Conservation (phyloP, 2,888 invertebrate species). For the Habrosyne pyritoides region DNA sequence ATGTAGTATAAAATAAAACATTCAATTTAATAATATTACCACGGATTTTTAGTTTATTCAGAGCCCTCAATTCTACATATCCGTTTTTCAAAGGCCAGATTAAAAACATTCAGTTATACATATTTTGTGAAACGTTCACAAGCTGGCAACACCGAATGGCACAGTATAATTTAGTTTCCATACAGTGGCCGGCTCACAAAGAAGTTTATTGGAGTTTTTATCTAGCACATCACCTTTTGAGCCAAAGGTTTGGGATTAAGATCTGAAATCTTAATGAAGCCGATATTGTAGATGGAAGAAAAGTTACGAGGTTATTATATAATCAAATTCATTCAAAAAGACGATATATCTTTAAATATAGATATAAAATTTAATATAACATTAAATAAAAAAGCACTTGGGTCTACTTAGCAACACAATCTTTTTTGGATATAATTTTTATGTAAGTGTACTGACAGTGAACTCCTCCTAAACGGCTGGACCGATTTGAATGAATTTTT, state of each 20-base stretch:
- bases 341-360: too few relatives aligned
- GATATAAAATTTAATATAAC: too few relatives aligned
- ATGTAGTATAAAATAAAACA: background rate
- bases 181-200: conserved; percentile 33
- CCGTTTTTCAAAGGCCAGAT: background rate
- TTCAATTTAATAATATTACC: background rate
- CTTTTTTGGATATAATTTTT: too few relatives aligned
- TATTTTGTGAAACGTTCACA: background rate
- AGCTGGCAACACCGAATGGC: conserved; percentile 30
- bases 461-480: too few relatives aligned
- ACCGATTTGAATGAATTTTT: too few relatives aligned
- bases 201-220: conserved; percentile 51
- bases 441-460: too few relatives aligned
- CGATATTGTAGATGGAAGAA: too few relatives aligned
- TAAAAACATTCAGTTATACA: background rate
- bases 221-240: conserved; percentile 28
- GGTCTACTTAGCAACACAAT: too few relatives aligned
- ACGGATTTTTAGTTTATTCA: background rate
- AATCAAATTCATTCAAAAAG: too few relatives aligned
- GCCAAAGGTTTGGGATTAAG: conserved; percentile 40
- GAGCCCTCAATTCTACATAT: background rate
- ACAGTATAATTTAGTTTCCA: conserved; percentile 42
- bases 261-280: too few relatives aligned
- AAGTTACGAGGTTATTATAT: too few relatives aligned
- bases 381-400: too few relatives aligned